Base-by-base conservation (phyloP, 2,888 invertebrate species). In the Ischnura elegans region DNA sequence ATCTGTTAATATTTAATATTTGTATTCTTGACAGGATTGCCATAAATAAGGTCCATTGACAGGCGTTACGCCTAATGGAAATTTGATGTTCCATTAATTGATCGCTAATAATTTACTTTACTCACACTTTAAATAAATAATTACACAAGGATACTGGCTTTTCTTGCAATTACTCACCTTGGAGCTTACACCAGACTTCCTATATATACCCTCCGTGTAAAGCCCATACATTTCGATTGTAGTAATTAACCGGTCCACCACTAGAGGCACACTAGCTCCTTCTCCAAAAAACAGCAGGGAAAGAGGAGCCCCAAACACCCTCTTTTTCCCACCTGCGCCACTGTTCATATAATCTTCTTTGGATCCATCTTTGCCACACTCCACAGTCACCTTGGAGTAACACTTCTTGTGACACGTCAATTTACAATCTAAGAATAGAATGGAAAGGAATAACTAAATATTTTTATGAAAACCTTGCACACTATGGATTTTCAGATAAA, bases 331-430 rank as follows among this genome's bases (percentile, higher is more conserved):
- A 87, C 95, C 95, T 93, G 94, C 93, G 85, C 94, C 94, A 93
- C 94, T 93, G 43, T 94, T 94, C 76, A 95, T 95, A 42, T 95
- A 94, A 93, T 42, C 94, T 93, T 87, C 94, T 94, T 93, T 93
- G 46, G 76, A 43, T 16, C 87, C 93, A 47, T 97, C 97, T 95
- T 97, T 97, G 85, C 96, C 96, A 95, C 97, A 97, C 90, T 96
- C 96, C 25, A 96, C 95, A 21, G 96, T 96, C 19, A 98, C 97
- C 96, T 98, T 98, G 94, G 97, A 97, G 95, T 98, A 98, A 96
- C 99, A 99, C 96, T 99, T 99, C 96, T 98, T 99, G 96, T 99
- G 99, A 95, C 99, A 98, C 2, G 98, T 99, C 95, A 99, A 97
- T 96, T 98, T 98, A 96, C 99, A 99, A 95, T 97, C 97, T 97